Conservation (phyloP, 2,888 invertebrate genomes). For the Lepidocyrtinus sp. region DNA sequence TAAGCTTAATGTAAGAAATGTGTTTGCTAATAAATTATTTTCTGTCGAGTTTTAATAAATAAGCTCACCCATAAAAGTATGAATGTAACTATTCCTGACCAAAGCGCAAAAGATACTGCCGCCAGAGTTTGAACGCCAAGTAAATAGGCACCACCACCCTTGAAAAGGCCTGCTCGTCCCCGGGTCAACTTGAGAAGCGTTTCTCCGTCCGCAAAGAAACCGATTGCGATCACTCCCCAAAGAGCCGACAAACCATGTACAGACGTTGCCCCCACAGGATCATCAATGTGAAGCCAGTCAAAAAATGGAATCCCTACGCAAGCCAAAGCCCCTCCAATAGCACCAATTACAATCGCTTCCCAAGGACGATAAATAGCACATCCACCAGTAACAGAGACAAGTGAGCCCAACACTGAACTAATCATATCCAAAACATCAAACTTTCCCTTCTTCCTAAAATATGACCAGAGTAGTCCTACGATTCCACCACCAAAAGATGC, state of each 20-base stretch:
- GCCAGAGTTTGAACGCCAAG: slow-evolving; percentile 87
- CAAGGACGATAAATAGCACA: slow-evolving; percentile 89
- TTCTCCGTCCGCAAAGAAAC: slow-evolving; percentile 90
- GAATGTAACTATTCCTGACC: slow-evolving; percentile 84
- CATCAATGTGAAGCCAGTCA: slow-evolving; percentile 85
- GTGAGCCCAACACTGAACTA: slow-evolving; percentile 88
- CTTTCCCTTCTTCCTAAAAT: slow-evolving; percentile 79
- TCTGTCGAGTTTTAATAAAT: background rate
- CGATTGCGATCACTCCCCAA: slow-evolving; percentile 88
- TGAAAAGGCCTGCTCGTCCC: slow-evolving; percentile 73
- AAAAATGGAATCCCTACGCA: slow-evolving; percentile 82
- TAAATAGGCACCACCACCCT: slow-evolving; percentile 88
- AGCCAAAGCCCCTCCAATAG: slow-evolving; percentile 83
- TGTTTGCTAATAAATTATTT: slow-evolving; percentile 11
- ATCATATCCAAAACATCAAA: slow-evolving; percentile 89
- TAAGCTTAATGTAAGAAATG: too few species aligned
- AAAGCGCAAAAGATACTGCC: slow-evolving; percentile 80
- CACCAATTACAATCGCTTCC: slow-evolving; percentile 88
- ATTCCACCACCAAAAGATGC: slow-evolving; percentile 92
- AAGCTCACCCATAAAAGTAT: slow-evolving; percentile 80
- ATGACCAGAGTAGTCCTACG: slow-evolving; percentile 79
- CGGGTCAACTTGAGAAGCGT: slow-evolving; percentile 85
- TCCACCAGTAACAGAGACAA: slow-evolving; percentile 90
- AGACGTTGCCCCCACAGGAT: slow-evolving; percentile 92
- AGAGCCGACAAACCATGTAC: slow-evolving; percentile 79